These are phyloP conservation scores for Crocidura indochinensis DNA, from an alignment of 2,797 vertebrate species.

Conservation along the genomic window DNA sequence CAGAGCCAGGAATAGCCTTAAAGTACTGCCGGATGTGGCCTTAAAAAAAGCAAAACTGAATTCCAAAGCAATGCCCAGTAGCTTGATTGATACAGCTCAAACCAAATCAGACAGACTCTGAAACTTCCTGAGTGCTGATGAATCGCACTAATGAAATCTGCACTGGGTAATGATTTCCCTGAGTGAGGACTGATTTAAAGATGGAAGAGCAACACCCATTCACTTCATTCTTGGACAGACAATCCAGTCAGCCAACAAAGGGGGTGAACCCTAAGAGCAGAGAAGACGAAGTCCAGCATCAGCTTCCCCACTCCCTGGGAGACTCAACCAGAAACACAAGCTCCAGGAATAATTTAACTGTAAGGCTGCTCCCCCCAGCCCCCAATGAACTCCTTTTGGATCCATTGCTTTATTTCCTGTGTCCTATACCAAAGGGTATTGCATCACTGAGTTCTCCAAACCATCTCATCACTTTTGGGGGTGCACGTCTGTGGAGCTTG, in stretches of 20 bases:
- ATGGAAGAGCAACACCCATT: neutral
- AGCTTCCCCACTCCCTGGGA: neutral
- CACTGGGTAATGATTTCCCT: neutral
- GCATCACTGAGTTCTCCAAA: neutral
- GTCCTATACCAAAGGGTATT: neutral
- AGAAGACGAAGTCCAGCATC: neutral
- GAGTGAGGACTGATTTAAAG: conserved; percentile 1
- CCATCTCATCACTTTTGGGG: neutral
- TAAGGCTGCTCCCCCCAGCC: neutral
- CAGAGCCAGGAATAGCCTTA: no score
- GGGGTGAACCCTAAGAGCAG: neutral
- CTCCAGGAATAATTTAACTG: neutral
- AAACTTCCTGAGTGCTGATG: neutral
- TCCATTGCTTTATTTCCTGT: neutral
- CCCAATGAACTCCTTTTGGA: neutral
- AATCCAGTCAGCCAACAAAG: neutral
- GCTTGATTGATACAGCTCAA: neutral
- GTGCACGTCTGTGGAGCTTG: no score
- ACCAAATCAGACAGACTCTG: conserved; percentile 26
- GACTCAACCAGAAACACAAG: neutral
- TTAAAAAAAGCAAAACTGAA: no score
- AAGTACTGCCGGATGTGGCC: no score
- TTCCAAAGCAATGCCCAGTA: neutral
- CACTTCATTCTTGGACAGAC: neutral
- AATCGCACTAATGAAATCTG: neutral